Evolutionary conservation across 2,888 invertebrate genomes (phyloP), one percentile per base, ranked within the genome.

Genomic region (Schrankia costaestrigalis): DNA sequence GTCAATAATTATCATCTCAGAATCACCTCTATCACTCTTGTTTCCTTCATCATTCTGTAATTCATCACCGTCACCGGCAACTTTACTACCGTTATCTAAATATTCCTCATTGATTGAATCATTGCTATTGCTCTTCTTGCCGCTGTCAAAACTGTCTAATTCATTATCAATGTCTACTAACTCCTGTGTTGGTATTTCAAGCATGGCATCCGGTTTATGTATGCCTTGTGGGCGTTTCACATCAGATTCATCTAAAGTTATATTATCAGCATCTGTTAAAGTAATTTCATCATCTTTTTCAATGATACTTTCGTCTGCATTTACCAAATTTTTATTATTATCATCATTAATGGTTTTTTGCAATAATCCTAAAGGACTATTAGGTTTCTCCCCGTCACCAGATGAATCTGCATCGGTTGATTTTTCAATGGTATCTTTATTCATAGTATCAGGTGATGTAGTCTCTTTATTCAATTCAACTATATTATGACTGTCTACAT

Each of bases 161-260:
- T 30, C 55, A 43, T 71, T 59, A 46, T 65, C 66, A 15, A 63
- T 50, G 34, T 74, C 72, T 48, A 77, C 71, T 0, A 78, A 25
- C 11, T 78, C 76, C 47, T 81, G 79, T 1, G 67, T 68, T 3
- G 83, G 84, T 54, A 85, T 84, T 46, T 84, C 78, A 21, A 84
- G 41, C 84, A 85, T 85, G 6, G 70, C 57, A 52, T 85, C 74
- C 1, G 82, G 82, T 53, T 68, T 68, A n/a, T 65, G 68, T 2
- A 84, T 79, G 78, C 8, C 63, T 60, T 19, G 38, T 35, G n/a
- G n/a, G n/a, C n/a, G n/a, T n/a, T n/a, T n/a, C n/a, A n/a, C n/a
- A n/a, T n/a, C n/a, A n/a, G n/a, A n/a, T n/a, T n/a, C n/a, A n/a
- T 17, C 17, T 21, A 4, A 0, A 5, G 10, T 9, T 3, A 2